Evolutionary conservation across 2,797 vertebrate species (phyloP).

Genomic region (Acrossocheilus wenchowensis): DNA sequence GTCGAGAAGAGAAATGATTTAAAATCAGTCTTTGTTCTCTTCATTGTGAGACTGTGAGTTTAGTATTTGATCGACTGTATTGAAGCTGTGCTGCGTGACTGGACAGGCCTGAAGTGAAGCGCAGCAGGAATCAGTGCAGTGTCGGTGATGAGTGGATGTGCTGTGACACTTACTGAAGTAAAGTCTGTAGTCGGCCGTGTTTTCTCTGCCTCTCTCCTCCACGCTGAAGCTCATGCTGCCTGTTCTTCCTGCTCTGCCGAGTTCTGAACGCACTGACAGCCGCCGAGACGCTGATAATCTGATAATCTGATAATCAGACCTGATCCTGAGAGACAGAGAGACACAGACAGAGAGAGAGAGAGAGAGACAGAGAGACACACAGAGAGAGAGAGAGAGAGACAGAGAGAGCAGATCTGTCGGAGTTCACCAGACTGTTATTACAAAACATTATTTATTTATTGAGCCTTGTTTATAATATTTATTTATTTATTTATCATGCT

Average conservation of each 20-base stretch:
- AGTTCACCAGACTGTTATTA: not conserved
- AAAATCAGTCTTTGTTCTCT: not conserved
- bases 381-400: not conserved
- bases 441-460: too few species aligned
- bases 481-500: too few species aligned
- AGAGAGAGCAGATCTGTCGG: not conserved
- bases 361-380: too few species aligned
- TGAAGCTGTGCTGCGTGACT: not conserved
- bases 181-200: conserved; percentile 85
- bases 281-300: not conserved
- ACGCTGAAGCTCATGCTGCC: conserved; percentile 79
- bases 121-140: not conserved
- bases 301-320: not conserved
- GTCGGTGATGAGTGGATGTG: not conserved
- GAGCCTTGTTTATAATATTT: too few species aligned
- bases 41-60: not conserved
- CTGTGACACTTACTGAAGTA: conserved; percentile 87
- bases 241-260: not conserved
- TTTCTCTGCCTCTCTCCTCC: conserved; percentile 84
- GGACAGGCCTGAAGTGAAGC: not conserved
- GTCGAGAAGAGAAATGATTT: not conserved
- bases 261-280: not conserved
- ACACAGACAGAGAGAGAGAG: too few species aligned
- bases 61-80: not conserved
- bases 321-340: not conserved